Evolutionary conservation across 2,113 vertebrate species (phyloP).

Genomic region (Glaucomys volans): DNA sequence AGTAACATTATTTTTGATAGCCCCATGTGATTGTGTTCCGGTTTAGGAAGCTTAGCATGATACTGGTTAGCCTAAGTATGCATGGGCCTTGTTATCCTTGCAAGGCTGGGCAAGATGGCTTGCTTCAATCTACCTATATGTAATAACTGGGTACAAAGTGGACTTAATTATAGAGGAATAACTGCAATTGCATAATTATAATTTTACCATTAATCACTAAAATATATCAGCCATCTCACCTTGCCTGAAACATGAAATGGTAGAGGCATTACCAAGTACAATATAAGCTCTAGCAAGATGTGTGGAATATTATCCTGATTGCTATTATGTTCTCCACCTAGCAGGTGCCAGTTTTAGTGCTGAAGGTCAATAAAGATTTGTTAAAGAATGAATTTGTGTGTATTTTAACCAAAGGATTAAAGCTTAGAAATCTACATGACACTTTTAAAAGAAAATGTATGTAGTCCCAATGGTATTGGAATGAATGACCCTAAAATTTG

Average conservation of each 20-base stretch:
- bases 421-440: not conserved
- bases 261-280: conserved; percentile 57
- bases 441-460: not conserved
- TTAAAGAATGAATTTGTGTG: not conserved
- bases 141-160: not conserved
- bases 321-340: not conserved
- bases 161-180: not conserved
- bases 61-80: not conserved
- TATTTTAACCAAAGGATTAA: not conserved
- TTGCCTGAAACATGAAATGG: conserved; percentile 38
- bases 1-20: not conserved
- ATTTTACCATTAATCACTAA: conserved; percentile 64
- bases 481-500: not conserved
- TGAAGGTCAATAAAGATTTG: not conserved
- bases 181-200: conserved; percentile 37
- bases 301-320: not conserved
- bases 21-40: not conserved
- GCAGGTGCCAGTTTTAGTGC: not conserved
- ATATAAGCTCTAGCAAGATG: not conserved
- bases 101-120: not conserved
- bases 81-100: not conserved
- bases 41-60: not conserved
- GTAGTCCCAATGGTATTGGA: not conserved
- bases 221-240: not conserved
- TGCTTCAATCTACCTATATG: not conserved